A percentile compares a stretch with the other conserved stretches of the same genome.
Conservation (phyloP, 2,113 vertebrate species). For the Heteronetta atricapilla region DNA sequence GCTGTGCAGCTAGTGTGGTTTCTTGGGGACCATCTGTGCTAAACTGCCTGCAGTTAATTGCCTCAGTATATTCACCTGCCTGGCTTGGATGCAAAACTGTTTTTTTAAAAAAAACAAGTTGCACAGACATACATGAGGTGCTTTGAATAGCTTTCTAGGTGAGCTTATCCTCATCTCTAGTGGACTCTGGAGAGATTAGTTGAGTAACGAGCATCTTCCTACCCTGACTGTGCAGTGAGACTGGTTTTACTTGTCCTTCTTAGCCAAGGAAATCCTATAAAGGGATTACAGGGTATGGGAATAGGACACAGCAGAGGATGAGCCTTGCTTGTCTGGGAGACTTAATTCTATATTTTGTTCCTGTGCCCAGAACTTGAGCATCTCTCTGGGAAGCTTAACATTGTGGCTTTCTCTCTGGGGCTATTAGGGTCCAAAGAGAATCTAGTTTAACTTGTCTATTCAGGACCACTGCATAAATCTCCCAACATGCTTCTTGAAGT, state of each 20-base stretch:
- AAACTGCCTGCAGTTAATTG: conserved; percentile 29
- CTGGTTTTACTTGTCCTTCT: conserved; percentile 1
- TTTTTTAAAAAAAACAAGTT: not conserved
- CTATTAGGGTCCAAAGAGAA: not conserved
- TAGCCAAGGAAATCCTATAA: conserved; percentile 16
- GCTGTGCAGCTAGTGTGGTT: conserved; percentile 6
- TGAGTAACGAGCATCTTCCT: not conserved
- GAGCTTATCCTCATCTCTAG: not conserved
- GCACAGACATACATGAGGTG: not conserved
- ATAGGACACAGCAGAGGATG: not conserved
- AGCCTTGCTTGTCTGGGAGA: not conserved
- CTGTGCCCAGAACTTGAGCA: not conserved
- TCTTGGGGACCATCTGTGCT: conserved; percentile 61
- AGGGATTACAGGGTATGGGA: conserved; percentile 9
- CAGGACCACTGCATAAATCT: not conserved
- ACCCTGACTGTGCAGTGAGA: not conserved
- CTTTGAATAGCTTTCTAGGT: not conserved
- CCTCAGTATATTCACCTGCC: conserved; percentile 12
- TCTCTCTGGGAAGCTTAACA: not conserved
- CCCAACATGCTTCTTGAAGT: not conserved
- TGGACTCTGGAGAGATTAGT: not conserved
- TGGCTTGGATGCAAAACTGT: not conserved
- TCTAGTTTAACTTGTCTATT: fast-evolving
- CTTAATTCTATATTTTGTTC: not conserved
- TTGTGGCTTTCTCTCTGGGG: not conserved